Percentiles rank a stretch among this genome's conserved stretches.
Evolutionary conservation across 1,140 invertebrate genomes (phyloP).

Genomic region (Adelges cooleyi): DNA sequence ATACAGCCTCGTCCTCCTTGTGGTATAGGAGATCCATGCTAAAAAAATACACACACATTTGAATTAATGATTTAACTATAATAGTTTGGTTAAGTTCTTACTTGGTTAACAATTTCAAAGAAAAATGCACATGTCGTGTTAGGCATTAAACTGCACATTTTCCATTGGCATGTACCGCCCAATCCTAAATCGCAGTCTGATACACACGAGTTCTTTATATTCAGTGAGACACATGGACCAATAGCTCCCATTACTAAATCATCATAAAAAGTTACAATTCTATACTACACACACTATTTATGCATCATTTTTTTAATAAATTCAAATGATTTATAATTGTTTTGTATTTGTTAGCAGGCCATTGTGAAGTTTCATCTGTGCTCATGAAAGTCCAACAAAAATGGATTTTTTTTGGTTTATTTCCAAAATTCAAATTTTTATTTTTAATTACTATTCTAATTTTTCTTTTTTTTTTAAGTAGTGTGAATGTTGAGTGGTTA

Average conservation of each 20-base stretch:
- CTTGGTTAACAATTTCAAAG: constrained; percentile 93
- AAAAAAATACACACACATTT: constrained; percentile 22
- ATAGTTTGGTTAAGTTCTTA: constrained; percentile 31
- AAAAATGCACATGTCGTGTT: constrained; percentile 87
- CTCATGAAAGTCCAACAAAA: too few species aligned
- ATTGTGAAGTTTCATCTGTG: too few species aligned
- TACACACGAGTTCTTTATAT: constrained; percentile 78
- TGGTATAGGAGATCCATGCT: constrained; percentile 87
- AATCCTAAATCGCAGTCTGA: constrained; percentile 95
- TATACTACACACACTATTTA: too few species aligned
- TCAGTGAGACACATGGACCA: constrained; percentile 88
- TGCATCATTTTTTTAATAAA: too few species aligned
- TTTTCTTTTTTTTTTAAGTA: constrained; percentile 23
- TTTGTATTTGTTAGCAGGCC: too few species aligned
- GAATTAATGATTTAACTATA: background rate
- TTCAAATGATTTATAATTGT: too few species aligned
- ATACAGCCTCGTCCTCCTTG: constrained; percentile 92
- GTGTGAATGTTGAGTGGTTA: too few species aligned
- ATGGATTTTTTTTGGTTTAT: background rate
- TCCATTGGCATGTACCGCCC: constrained; percentile 96
- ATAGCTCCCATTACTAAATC: constrained; percentile 82
- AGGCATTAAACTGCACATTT: constrained; percentile 88
- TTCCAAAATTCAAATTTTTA: constrained; percentile 20
- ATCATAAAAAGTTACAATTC: background rate
- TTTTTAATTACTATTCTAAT: too few species aligned